These are phyloP conservation scores for Macaca fascicularis DNA, from an alignment of 2,113 vertebrate genomes.

Conservation along the genomic window T2T-MFA8v1.1 NC_088381.1:108702001-108702500, in stretches of 20 bases:
- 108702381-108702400: neutral
- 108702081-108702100: constrained; percentile 51
- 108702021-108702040: constrained; percentile 33
- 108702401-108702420: neutral
- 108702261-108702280: neutral
- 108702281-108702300: neutral
- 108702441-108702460: neutral
- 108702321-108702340: neutral
- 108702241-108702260: neutral
- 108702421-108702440: neutral
- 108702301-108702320: neutral
- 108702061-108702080: neutral
- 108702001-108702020: constrained; percentile 50
- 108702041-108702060: constrained; percentile 34
- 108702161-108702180: constrained; percentile 42
- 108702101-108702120: constrained; percentile 30
- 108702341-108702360: neutral
- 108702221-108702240: neutral
- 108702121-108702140: constrained; percentile 29
- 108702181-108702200: constrained; percentile 19
- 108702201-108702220: constrained; percentile 6
- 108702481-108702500: too few relatives aligned
- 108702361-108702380: neutral
- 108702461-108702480: too few relatives aligned
- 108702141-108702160: constrained; percentile 36